Evolutionary conservation across 1,140 invertebrate genomes (phyloP), one percentile per base, ranked within the genome.

Genomic region (Radopholus similis): DNA sequence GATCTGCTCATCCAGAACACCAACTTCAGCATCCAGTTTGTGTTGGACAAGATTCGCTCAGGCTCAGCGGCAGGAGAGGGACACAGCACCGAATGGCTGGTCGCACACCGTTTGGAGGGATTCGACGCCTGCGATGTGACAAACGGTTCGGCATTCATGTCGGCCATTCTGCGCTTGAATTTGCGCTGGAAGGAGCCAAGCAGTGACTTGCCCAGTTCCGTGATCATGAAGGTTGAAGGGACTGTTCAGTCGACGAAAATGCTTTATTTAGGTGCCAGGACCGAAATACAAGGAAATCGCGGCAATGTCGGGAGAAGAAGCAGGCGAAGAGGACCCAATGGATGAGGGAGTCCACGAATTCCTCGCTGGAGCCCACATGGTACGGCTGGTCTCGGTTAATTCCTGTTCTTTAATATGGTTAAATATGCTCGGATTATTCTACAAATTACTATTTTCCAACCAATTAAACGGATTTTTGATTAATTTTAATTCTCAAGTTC

Each of bases 101-200:
- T n/a, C n/a, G n/a, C n/a, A n/a, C n/a, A n/a, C n/a, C n/a, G n/a
- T n/a, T n/a, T n/a, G n/a, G n/a, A n/a, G n/a, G n/a, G n/a, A n/a
- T n/a, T n/a, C n/a, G n/a, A n/a, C n/a, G n/a, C n/a, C n/a, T n/a
- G n/a, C n/a, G 57, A 59, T 51, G 53, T 59, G 5, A 59, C 57
- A n/a, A 51, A 51, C 13, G 57, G 57, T 8, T 42, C 66, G 11
- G 66, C 66, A 1, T 67, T 67, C 38, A 67, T 67, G 66, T 67
- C 66, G 6, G 8, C 49, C 23, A 68, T 67, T 34, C 34, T 70
- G 13, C 53, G 47, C 1, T 47, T 67, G 11, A 69, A 23, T 32
- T 53, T 67, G 15, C 37, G 69, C 15, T 67, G 66, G 66, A 67
- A 66, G 28, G 35, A n/a, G 21, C 23, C 6, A 23, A 67, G 38